A percentile compares a stretch with the other conserved stretches of the same genome.
phyloP scores from a whole-genome alignment of 2,797 vertebrate species.

The Cirrhinus mrigala region DNA sequence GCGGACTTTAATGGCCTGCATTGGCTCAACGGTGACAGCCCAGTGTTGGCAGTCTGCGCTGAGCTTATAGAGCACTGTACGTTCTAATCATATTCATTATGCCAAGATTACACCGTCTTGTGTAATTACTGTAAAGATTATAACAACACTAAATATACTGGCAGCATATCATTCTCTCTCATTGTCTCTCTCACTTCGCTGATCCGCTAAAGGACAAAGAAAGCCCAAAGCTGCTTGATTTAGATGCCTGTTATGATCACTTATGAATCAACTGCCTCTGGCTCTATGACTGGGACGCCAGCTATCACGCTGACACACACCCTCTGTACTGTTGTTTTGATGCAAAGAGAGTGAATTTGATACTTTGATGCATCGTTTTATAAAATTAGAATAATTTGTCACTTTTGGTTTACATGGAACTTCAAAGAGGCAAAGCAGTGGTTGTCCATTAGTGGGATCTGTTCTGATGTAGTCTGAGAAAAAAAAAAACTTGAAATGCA shows the following conservation, averaged over 20 bases:
- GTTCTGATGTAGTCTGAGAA: neutral
- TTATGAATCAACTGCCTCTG: constrained; percentile 36
- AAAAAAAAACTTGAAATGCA: neutral
- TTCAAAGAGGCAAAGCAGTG: neutral
- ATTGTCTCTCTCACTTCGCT: constrained; percentile 45
- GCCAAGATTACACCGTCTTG: constrained; percentile 20
- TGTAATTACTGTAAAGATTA: constrained; percentile 44
- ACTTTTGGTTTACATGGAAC: neutral
- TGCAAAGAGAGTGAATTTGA: neutral
- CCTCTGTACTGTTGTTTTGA: constrained; percentile 1
- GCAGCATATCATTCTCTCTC: constrained; percentile 48
- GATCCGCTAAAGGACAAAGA: constrained; percentile 42
- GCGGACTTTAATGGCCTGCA: constrained; percentile 21
- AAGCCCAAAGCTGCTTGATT: constrained; percentile 43
- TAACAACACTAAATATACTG: constrained; percentile 42
- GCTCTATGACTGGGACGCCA: constrained; percentile 21
- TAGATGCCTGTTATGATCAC: constrained; percentile 39
- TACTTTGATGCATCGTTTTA: constrained; percentile 11
- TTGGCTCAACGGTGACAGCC: constrained; percentile 9
- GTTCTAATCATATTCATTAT: constrained; percentile 47
- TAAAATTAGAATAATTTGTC: constrained; percentile 1
- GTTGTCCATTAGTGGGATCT: neutral
- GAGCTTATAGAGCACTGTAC: constrained; percentile 27
- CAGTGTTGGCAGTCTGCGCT: constrained; percentile 24
- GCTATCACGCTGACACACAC: constrained; percentile 26